Evolutionary conservation across 1,140 invertebrate species (phyloP).

Genomic region (Drosophila aff.): DNA sequence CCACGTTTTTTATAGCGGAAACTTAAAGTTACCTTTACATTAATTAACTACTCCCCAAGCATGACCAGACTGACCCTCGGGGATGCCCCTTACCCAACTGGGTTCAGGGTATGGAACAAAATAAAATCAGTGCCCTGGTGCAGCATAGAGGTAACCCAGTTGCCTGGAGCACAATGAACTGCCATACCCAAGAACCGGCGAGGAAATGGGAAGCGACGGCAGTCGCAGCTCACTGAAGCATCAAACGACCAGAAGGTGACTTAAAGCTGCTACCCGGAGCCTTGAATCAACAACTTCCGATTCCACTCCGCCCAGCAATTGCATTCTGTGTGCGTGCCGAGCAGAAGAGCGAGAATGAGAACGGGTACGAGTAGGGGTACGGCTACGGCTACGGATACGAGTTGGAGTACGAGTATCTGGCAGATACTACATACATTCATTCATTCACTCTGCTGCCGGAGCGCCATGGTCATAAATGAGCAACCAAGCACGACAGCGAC

Average conservation of each 20-base stretch:
- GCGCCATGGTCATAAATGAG: slow-evolving; percentile 80
- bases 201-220: slow-evolving; percentile 48
- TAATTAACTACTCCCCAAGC: slow-evolving; percentile 47
- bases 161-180: slow-evolving; percentile 42
- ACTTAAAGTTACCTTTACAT: slow-evolving; percentile 29
- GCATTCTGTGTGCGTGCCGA: slow-evolving; percentile 47
- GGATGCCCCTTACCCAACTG: slow-evolving; percentile 3
- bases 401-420: slow-evolving; percentile 46
- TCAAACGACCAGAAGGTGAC: slow-evolving; percentile 53
- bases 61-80: slow-evolving; percentile 44
- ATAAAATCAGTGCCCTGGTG: slow-evolving; percentile 42
- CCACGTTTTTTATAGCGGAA: slow-evolving; percentile 31
- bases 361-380: slow-evolving; percentile 10
- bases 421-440: slow-evolving; percentile 51
- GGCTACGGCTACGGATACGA: not conserved
- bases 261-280: slow-evolving; percentile 47
- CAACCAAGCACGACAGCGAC: slow-evolving; percentile 66
- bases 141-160: slow-evolving; percentile 36
- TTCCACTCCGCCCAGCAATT: slow-evolving; percentile 35
- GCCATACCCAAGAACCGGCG: not conserved
- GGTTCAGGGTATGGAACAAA: slow-evolving; percentile 17
- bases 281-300: slow-evolving; percentile 54
- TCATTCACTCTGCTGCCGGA: slow-evolving; percentile 19
- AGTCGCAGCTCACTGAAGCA: slow-evolving; percentile 54
- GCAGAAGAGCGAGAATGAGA: slow-evolving; percentile 5